These are phyloP conservation scores for Meloe dianella DNA, from an alignment of 2,888 invertebrate genomes.

Conservation along the genomic window DNA sequence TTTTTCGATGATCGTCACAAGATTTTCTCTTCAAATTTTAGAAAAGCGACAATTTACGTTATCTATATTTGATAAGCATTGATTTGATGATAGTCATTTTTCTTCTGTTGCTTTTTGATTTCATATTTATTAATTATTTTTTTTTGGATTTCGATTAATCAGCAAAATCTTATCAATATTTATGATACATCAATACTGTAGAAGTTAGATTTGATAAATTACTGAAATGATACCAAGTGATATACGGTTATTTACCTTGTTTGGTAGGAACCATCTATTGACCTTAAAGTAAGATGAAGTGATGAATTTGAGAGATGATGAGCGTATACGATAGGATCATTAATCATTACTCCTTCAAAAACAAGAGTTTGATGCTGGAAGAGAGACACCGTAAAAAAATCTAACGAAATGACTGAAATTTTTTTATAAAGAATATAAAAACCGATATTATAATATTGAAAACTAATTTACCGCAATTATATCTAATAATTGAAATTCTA, in stretches of 20 bases:
- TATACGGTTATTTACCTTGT: slow-evolving; percentile 9
- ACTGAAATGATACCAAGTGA: background rate
- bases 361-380: slow-evolving; percentile 46
- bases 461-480: background rate
- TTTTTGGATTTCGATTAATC: too few relatives aligned
- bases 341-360: slow-evolving; percentile 46
- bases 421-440: too few relatives aligned
- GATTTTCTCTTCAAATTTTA: too few relatives aligned
- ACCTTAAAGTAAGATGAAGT: slow-evolving; percentile 26
- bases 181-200: background rate
- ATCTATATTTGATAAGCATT: too few relatives aligned
- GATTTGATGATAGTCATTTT: too few relatives aligned
- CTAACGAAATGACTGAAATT: too few relatives aligned
- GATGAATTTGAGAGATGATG: slow-evolving; percentile 45
- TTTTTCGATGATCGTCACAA: too few relatives aligned
- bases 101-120: too few relatives aligned
- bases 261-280: slow-evolving; percentile 17
- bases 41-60: too few relatives aligned
- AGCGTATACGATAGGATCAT: slow-evolving; percentile 39
- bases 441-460: background rate
- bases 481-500: background rate
- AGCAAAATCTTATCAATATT: background rate
- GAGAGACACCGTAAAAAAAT: slow-evolving; percentile 44
- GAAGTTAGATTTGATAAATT: background rate
- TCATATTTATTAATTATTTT: too few relatives aligned